Base-by-base conservation (phyloP, 2,888 invertebrate species). In the Acrobasis repandana region DNA sequence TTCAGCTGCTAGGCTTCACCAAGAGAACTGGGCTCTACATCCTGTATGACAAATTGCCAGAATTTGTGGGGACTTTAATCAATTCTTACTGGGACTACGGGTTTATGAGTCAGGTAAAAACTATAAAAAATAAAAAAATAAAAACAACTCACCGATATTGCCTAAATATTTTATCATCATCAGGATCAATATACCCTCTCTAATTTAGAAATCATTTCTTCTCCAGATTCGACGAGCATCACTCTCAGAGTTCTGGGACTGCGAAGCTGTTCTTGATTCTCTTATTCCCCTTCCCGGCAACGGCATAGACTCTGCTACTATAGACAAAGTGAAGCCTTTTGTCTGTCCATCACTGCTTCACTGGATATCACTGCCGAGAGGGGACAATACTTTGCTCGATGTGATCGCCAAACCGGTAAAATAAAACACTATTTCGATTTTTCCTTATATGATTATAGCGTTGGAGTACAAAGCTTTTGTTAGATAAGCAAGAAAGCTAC, bases 21-120 rank as follows among this genome's bases (percentile, higher is more conserved):
- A 82, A 76, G 18, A 79, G 65, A 57, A 93, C 93, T 0, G 83
- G 85, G 0, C 69, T 91, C 0, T 90, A 86, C 66, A 72, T 79
- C 47, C 61, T 93, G 34, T 92, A 88, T 62, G 83, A 88, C 9
- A 85, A 83, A 59, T 71, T 93, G 54, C 81, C 88, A 0, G 89
- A 92, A 43, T 88, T 88, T 50, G 66, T 90, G 1, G 84, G 80
- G 0, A 83, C 88, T 0, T 70, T 93, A 1, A 72, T 91, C 34
- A 88, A 93, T 73, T 93, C 93, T 0, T 93, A 90, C 67, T 86
- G 83, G 75, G 93, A 93, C 66, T 83, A 82, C 36, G 89, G 86
- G 0, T 93, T 93, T 58, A 90, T 93, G 88, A 85, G 78, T 61
- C 89, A 92, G 83, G 93, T 92, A 70, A 28, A 8, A 28, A 28